These are phyloP conservation scores for Lathamus discolor DNA, from an alignment of 2,113 vertebrate species.

Conservation along the genomic window DNA sequence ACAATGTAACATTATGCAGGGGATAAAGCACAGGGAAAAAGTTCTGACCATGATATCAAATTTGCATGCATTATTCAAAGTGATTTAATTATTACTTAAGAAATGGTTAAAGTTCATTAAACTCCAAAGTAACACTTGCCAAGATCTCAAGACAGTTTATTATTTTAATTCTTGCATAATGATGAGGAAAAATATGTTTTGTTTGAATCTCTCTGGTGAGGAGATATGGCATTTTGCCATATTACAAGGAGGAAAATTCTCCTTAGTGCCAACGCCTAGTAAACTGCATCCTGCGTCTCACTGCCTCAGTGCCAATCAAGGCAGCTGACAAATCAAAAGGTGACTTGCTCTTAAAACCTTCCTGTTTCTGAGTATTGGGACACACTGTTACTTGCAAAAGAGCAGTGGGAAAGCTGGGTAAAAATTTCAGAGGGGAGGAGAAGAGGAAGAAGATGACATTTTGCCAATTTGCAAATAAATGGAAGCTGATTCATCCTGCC, in stretches of 20 bases:
- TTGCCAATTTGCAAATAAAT: slow-evolving; percentile 40
- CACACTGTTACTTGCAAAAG: neutral
- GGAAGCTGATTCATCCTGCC: slow-evolving; percentile 39
- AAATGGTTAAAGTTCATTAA: neutral
- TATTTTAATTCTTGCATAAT: slow-evolving; percentile 21
- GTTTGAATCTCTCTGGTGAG: slow-evolving; percentile 2
- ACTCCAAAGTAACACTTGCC: neutral
- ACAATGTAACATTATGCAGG: neutral
- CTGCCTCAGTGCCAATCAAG: neutral
- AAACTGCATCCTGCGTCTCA: slow-evolving; percentile 8
- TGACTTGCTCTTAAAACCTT: slow-evolving; percentile 6
- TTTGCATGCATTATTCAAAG: neutral
- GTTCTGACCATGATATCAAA: neutral
- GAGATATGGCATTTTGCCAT: neutral
- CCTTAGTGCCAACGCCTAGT: neutral
- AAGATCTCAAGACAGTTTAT: slow-evolving; percentile 1
- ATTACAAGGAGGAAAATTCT: neutral
- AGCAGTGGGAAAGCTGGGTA: neutral
- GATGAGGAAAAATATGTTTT: slow-evolving; percentile 38
- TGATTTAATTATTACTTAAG: neutral
- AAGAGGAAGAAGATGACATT: neutral
- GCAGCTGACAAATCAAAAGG: neutral
- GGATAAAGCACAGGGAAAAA: neutral
- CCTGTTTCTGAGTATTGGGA: neutral
- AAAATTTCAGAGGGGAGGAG: neutral